Conservation (phyloP, 2,113 vertebrate species). For the Syngnathoides biaculeatus region DNA sequence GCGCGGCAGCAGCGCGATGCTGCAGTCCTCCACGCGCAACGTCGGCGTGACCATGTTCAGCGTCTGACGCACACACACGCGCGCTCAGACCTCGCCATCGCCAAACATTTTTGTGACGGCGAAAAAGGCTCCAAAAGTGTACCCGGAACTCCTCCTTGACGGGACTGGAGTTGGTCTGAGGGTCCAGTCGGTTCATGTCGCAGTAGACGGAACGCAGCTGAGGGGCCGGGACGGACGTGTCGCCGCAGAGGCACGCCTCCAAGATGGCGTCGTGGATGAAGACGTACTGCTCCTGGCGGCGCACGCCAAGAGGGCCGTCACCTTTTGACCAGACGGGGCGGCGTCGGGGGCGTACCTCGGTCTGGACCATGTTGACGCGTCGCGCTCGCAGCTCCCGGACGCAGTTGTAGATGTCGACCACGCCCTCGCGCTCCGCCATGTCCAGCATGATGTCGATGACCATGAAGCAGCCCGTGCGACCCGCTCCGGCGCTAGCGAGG, state of each 20-base stretch:
- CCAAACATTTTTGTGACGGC: too few relatives aligned
- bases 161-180: slow-evolving; percentile 96
- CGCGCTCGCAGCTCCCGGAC: slow-evolving; percentile 91
- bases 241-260: slow-evolving; percentile 96
- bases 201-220: slow-evolving; percentile 94
- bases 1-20: slow-evolving; percentile 88
- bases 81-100: too few relatives aligned
- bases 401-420: slow-evolving; percentile 97
- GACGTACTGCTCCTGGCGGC: slow-evolving; percentile 90
- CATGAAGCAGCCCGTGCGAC: slow-evolving; percentile 94
- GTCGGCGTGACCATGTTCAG: slow-evolving; percentile 96
- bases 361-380: slow-evolving; percentile 97
- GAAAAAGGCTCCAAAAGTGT: neutral
- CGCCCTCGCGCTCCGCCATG: slow-evolving; percentile 95
- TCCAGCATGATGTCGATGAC: slow-evolving; percentile 99
- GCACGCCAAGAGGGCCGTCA: neutral
- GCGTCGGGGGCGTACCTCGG: slow-evolving; percentile 79
- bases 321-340: neutral
- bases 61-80: slow-evolving; percentile 70
- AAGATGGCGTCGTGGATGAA: slow-evolving; percentile 98
- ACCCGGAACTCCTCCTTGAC: slow-evolving; percentile 99
- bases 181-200: slow-evolving; percentile 96
- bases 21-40: slow-evolving; percentile 91
- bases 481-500: slow-evolving; percentile 86
- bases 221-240: slow-evolving; percentile 89